Evolutionary conservation across 2,113 vertebrate genomes (phyloP), one percentile per base, ranked within the genome.

Genomic region (Dascyllus trimaculatus): DNA sequence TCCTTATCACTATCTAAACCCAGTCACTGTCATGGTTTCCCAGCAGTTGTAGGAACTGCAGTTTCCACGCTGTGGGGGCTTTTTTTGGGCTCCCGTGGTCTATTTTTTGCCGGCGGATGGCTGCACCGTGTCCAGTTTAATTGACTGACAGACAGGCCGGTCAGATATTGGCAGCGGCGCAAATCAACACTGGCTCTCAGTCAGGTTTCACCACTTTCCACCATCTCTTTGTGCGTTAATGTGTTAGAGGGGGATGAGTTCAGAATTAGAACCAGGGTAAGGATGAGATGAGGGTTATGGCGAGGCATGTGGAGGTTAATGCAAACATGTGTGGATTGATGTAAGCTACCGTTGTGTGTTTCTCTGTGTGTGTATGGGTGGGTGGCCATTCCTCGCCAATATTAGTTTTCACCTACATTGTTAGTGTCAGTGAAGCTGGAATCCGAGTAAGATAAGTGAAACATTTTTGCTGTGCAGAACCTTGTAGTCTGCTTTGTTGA

Each of bases 41-140:
- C n/a, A 62, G 72, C 14, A 9, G 65, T 51, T 71, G 72, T 59
- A 43, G 22, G 74, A 64, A 75, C 65, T 68, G 64, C 18, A 22
- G 62, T 82, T 58, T 43, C 79, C 62, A 75, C 57, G 75, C 71
- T 63, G 64, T 75, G 26, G 69, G 35, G 15, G 77, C 8, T 79
- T 63, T 56, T 58, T 78, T 84, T n/a, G 35, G 52, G 57, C 64
- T 48, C 59, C 54, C 19, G 5, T 4, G 11, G 18, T 79, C 84
- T 88, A 86, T 88, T 91, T 86, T 59, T 82, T 73, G 29, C 70
- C 79, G 66, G 38, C 56, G 62, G 35, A 79, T 46, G 78, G 66
- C 57, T 29, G 71, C 63, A 22, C 25, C 24, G 24, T 35, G 62
- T 78, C 65, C 17, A 11, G 70, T 68, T 86, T 72, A 71, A 75